Evolutionary conservation across 2,113 vertebrate species (phyloP).

Genomic region (Apaloderma vittatum): DNA sequence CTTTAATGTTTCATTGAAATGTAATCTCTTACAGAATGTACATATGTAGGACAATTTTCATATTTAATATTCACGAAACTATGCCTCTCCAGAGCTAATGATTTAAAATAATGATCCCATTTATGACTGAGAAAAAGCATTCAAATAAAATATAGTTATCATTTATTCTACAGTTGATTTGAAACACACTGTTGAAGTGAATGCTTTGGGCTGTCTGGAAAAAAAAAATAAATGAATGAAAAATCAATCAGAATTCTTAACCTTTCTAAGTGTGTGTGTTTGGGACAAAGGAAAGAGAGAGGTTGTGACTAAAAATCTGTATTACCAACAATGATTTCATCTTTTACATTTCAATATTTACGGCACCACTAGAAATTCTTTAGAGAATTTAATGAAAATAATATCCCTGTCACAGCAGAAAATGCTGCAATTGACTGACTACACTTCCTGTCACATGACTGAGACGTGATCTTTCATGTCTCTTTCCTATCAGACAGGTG

Average conservation of each 20-base stretch:
- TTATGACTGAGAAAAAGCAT: neutral
- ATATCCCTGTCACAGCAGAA: neutral
- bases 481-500: neutral
- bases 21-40: neutral
- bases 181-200: neutral
- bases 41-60: neutral
- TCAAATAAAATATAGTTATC: neutral
- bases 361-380: neutral
- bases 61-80: neutral
- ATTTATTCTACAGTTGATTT: constrained; percentile 3
- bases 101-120: neutral
- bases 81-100: neutral
- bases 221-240: neutral
- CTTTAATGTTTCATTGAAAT: neutral
- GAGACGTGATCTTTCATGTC: neutral
- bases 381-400: neutral
- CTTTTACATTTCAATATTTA: neutral
- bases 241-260: neutral
- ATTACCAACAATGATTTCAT: neutral
- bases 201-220: neutral
- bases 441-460: neutral
- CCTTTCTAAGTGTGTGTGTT: neutral
- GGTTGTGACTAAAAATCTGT: neutral
- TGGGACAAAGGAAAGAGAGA: neutral
- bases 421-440: neutral